A percentile compares a stretch with the other conserved stretches of the same genome.
phyloP scores from a whole-genome alignment of 2,113 vertebrate species.

The Nestor notabilis region DNA sequence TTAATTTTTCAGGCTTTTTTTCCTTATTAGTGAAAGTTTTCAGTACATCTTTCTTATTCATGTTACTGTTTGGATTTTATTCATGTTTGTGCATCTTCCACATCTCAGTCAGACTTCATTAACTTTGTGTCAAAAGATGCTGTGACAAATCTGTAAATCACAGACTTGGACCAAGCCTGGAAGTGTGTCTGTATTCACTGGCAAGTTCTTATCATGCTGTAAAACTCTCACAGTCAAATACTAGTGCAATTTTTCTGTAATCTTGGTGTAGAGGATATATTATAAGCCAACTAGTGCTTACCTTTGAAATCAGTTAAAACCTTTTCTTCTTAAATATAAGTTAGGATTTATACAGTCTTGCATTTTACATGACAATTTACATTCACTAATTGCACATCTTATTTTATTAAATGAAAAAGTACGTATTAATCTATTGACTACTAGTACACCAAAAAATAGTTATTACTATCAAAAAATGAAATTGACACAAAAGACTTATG shows the following conservation, averaged over 20 bases:
- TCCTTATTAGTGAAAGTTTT: background rate
- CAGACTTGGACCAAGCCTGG: background rate
- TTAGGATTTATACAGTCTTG: background rate
- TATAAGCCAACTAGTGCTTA: background rate
- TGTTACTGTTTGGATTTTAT: background rate
- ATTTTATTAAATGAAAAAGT: background rate
- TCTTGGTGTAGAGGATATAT: background rate
- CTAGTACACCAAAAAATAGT: rapidly evolving
- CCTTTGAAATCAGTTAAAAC: background rate
- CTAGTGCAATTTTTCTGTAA: background rate
- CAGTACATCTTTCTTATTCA: background rate
- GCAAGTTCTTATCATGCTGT: rapidly evolving
- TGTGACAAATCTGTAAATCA: background rate
- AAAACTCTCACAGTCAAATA: background rate
- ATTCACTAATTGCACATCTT: background rate
- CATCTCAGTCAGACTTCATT: background rate
- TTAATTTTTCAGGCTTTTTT: background rate
- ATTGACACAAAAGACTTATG: background rate
- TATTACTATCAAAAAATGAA: background rate
- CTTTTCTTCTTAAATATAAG: background rate
- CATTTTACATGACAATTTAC: background rate
- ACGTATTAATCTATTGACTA: background rate
- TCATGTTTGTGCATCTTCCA: background rate
- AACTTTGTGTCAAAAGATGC: background rate
- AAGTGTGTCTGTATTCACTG: background rate